Evolutionary conservation across 2,888 invertebrate genomes (phyloP), one percentile per base, ranked within the genome.

Genomic region (Ophion ventricosus): DNA sequence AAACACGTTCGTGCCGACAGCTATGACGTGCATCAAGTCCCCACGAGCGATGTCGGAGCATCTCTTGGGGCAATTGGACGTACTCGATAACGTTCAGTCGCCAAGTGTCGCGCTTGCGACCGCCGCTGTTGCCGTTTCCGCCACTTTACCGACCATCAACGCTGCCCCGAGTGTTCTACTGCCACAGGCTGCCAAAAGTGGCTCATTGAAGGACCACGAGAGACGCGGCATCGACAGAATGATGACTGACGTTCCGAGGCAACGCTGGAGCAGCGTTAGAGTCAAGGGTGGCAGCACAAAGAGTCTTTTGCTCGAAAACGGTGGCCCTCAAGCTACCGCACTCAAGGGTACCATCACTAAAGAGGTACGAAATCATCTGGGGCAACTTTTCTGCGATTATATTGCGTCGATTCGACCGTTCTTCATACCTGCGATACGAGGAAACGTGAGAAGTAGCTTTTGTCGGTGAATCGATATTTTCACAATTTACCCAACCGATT

Each of bases 21-120:
- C 92, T 23, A 92, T 93, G 93, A 92, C 92, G 49, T 93, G 92
- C 87, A 91, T 93, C 73, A 93, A 93, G 89, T 93, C 93, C 84
- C 91, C 93, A 84, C 87, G 92, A 88, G 90, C 91, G 82, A 88
- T 88, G 88, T 93, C 93, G 88, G 93, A 93, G 89, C 92, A 93
- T 89, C 92, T 93, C 85, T 84, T 93, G 88, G 93, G 91, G 81
- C 93, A 92, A 83, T 86, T 90, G 49, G 92, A 92, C 25, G 85
- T 88, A 7, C 87, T 86, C 49, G 86, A 83, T 2, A 73, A 80
- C 26, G 88, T 90, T 0, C 88, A 86, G 59, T 80, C 90, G 0
- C 88, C 91, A 2, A 73, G 89, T 2, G 89, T 92, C 8, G 78
- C 91, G 14, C 89, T 89, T 17, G 89, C 91, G 0, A 79, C 92